Evolutionary conservation across 2,888 invertebrate genomes (phyloP), one percentile per base, ranked within the genome.

Genomic region (Drosophila birchii): DNA sequence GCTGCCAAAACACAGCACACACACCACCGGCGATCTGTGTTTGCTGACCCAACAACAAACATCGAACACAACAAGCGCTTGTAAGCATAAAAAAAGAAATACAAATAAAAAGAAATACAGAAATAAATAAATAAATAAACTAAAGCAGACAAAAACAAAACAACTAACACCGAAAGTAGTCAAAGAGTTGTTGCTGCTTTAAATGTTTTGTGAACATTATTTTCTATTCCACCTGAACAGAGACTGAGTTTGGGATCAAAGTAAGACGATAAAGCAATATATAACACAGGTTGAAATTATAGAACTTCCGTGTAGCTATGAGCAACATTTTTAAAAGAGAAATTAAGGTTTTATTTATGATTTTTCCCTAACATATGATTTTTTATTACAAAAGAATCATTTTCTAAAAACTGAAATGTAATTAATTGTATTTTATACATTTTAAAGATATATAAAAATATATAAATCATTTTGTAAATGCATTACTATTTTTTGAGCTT

Each of bases 1-100:
- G 86, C 89, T 86, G 86, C 86, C 89, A 86, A 88, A 88, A 85
- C 79, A 88, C 54, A 71, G 71, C 56, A 63, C 56, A 63, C 26
- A 68, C 54, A 26, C 26, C 45, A 47, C 16, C 45, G 58, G 39
- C 60, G 53, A 69, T 59, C 41, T 75, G 75, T 64, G 75, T 64
- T 39, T 72, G 45, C 57, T 72, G 73, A 75, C 75, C 73, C 75
- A 71, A 71, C 71, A 76, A 76, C 75, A 70, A 76, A 56, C 62
- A 69, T 53, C 43, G 51, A 83, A 80, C 81, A 81, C 64, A 71
- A 78, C 68, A 67, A 74, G 59, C 76, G 76, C 71, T 78, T 80
- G 84, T 72, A 62, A 53, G 34, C 47, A 11, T 44, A 34, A 58
- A 62, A 45, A 32, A 39, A 23, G 11, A 34, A 29, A 23, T 6